Conservation (phyloP, 1,140 invertebrate genomes). For the Drosophila littoralis region DNA sequence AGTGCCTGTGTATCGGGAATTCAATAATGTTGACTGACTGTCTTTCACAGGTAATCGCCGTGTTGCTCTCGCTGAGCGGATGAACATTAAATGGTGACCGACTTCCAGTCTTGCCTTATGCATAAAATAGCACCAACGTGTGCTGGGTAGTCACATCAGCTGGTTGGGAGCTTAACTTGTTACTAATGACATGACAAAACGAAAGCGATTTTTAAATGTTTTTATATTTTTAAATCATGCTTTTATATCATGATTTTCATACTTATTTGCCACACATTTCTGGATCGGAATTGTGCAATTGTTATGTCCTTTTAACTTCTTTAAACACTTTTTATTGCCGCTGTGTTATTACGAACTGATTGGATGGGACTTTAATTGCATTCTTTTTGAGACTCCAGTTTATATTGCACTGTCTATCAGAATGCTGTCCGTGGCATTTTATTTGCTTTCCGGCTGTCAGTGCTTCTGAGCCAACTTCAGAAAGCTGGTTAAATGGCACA, state of each 20-base stretch:
- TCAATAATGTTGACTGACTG: conserved; percentile 56
- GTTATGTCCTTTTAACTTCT: not conserved
- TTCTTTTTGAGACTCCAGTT: conserved; percentile 22
- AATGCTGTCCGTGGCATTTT: conserved; percentile 53
- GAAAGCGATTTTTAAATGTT: conserved; percentile 17
- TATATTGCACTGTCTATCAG: conserved; percentile 10
- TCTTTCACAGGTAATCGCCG: conserved; percentile 60
- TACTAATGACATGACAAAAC: conserved; percentile 25
- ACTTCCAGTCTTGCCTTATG: conserved; percentile 4
- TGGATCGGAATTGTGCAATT: not conserved
- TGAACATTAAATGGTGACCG: conserved; percentile 25
- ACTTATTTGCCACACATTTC: not conserved
- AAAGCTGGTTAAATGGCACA: conserved; percentile 24
- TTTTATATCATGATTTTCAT: too few species aligned
- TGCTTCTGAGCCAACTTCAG: conserved; percentile 16
- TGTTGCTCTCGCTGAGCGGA: conserved; percentile 12
- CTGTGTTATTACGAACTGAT: conserved; percentile 3
- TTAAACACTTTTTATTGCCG: not conserved
- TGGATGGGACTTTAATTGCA: conserved; percentile 32
- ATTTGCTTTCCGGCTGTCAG: conserved; percentile 51
- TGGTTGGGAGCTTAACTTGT: conserved; percentile 8
- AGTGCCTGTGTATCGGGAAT: conserved; percentile 28
- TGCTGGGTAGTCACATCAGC: not conserved
- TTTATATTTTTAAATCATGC: not conserved
- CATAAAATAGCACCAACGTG: conserved; percentile 31